These are phyloP conservation scores for Orius laevigatus DNA, from an alignment of 1,140 invertebrate genomes.

Conservation along the genomic window DNA sequence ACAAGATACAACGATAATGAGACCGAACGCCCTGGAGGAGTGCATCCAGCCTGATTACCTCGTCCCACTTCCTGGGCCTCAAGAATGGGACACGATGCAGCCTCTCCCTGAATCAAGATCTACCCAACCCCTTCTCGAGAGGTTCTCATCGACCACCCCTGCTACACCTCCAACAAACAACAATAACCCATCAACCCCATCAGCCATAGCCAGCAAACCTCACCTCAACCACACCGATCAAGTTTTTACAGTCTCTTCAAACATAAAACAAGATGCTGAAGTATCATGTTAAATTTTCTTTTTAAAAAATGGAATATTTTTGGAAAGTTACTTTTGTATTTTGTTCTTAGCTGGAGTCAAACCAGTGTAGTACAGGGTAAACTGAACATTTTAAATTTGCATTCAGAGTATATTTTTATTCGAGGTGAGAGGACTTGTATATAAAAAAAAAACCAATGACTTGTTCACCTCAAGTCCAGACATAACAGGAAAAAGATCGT, in stretches of 20 bases:
- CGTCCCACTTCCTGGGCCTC: conserved; percentile 27
- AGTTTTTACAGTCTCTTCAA: conserved; percentile 12
- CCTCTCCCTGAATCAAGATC: conserved; percentile 24
- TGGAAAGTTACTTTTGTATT: conserved; percentile 9
- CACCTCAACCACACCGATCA: conserved; percentile 5
- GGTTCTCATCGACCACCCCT: conserved; percentile 7
- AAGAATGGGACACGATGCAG: conserved; percentile 4
- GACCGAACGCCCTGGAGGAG: conserved; percentile 27
- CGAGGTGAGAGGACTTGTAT: not conserved
- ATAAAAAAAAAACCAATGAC: not conserved
- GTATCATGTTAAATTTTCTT: conserved; percentile 10
- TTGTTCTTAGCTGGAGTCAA: conserved; percentile 9
- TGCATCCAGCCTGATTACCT: conserved; percentile 21
- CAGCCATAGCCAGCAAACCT: conserved; percentile 4
- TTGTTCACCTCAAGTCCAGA: too few species aligned
- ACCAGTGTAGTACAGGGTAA: conserved; percentile 11
- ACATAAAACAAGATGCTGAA: conserved; percentile 13
- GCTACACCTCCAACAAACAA: not conserved
- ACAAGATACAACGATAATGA: conserved; percentile 41
- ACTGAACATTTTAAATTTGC: conserved; percentile 4
- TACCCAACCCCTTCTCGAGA: conserved; percentile 24
- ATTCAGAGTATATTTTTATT: conserved; percentile 12
- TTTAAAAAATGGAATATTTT: conserved; percentile 8
- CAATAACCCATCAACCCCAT: conserved; percentile 1
- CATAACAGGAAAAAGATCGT: too few species aligned